These are phyloP conservation scores for Equus quagga DNA, from an alignment of 2,113 vertebrate species.

Conservation along the genomic window DNA sequence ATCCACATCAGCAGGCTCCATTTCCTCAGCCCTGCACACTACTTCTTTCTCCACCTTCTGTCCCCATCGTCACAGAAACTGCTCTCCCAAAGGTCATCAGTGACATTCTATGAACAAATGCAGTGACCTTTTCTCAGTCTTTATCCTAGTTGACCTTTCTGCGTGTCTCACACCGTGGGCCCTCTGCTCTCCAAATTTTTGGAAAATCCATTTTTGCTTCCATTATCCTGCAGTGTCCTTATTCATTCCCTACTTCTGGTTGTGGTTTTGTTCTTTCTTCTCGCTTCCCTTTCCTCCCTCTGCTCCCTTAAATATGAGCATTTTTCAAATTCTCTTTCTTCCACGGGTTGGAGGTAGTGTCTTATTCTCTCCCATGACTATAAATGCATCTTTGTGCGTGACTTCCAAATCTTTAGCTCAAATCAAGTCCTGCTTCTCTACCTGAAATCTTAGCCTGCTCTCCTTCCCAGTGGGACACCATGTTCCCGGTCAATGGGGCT, in stretches of 20 bases:
- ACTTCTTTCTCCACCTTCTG: neutral
- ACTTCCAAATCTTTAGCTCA: neutral
- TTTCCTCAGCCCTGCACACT: neutral
- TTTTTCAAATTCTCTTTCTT: neutral
- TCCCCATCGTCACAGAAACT: neutral
- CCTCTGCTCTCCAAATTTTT: neutral
- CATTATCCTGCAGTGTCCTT: neutral
- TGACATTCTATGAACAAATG: neutral
- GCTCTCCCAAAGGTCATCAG: constrained; percentile 37
- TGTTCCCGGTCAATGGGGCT: neutral
- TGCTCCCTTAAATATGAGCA: neutral
- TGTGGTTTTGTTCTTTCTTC: neutral
- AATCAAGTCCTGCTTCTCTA: neutral
- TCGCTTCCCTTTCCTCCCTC: neutral
- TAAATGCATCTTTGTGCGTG: neutral
- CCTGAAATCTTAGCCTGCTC: neutral
- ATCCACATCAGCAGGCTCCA: no score
- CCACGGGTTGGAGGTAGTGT: no score
- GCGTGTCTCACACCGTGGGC: neutral
- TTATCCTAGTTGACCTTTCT: constrained; percentile 9
- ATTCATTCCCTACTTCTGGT: neutral
- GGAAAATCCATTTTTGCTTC: neutral
- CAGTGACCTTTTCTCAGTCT: constrained; percentile 44
- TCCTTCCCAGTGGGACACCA: neutral
- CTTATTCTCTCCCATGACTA: neutral